Conservation (phyloP, 2,888 invertebrate genomes). For the Nemoura dubitans region DNA sequence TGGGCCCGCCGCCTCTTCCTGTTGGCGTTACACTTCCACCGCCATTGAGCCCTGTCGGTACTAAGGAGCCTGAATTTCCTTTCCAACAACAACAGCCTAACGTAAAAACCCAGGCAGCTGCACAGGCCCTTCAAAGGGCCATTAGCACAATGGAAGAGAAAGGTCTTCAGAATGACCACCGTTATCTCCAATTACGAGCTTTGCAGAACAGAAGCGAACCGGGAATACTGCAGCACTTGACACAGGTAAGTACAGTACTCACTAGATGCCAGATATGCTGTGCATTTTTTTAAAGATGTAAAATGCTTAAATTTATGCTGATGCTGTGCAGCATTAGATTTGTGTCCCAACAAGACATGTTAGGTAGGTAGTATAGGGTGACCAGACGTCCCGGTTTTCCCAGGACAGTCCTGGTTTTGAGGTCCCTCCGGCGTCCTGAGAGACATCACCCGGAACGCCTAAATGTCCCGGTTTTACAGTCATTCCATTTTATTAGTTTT, state of each 20-base stretch:
- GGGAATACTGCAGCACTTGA: constrained; percentile 32
- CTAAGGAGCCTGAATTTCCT: constrained; percentile 29
- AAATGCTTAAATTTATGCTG: no score
- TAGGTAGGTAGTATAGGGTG: no score
- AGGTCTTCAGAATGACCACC: constrained; percentile 62
- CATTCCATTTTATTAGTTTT: no score
- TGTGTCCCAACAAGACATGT: no score
- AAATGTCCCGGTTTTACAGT: no score
- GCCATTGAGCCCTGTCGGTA: constrained; percentile 35
- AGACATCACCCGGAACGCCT: no score
- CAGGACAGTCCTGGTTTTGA: no score
- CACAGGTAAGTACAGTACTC: constrained; percentile 19
- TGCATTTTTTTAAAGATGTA: no score
- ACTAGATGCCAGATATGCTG: no score
- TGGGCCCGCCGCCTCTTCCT: constrained; percentile 20
- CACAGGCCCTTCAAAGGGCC: constrained; percentile 58
- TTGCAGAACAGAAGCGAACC: constrained; percentile 43
- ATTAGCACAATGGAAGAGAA: constrained; percentile 64
- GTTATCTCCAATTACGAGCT: constrained; percentile 59
- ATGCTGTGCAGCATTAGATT: no score
- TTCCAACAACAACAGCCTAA: constrained; percentile 33
- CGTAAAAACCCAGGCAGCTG: constrained; percentile 53
- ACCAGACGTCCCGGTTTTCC: no score
- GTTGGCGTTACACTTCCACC: constrained; percentile 17
- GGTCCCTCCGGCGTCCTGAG: no score